A percentile compares a stretch with the other conserved stretches of the same genome.
Conservation (phyloP, 37 sponge, comb jelly and placozoan species). For the Beroe ovata region DNA sequence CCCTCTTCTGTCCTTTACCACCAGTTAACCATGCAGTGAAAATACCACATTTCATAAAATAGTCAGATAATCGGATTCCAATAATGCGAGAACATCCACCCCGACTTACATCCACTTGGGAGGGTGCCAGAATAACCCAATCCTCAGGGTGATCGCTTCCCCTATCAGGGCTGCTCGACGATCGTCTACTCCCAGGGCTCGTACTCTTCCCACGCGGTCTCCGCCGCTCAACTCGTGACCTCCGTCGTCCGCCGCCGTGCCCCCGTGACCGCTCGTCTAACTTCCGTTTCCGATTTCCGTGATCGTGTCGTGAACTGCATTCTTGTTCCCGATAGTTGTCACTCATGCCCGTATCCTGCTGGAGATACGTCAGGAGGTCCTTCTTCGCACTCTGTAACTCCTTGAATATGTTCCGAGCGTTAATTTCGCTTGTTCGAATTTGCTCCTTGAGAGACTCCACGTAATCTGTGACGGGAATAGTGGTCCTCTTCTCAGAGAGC, state of each 20-base stretch:
- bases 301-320: neutral
- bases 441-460: slow-evolving; percentile 30
- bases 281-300: neutral
- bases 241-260: neutral
- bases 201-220: neutral
- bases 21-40: neutral
- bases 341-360: neutral
- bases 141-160: slow-evolving; percentile 25
- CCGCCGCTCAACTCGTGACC: neutral
- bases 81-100: neutral
- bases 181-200: neutral
- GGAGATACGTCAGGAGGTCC: neutral
- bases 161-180: neutral
- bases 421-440: neutral
- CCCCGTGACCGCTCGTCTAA: neutral
- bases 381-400: slow-evolving; percentile 1
- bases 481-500: neutral
- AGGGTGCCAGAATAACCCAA: slow-evolving; percentile 14
- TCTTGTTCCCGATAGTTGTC: neutral
- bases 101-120: slow-evolving; percentile 58
- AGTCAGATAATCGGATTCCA: neutral
- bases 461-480: slow-evolving; percentile 17
- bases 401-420: slow-evolving; percentile 6
- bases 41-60: neutral
- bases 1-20: neutral